Base-by-base conservation (phyloP, 2,888 invertebrate genomes). In the Conistra vaccinii region DNA sequence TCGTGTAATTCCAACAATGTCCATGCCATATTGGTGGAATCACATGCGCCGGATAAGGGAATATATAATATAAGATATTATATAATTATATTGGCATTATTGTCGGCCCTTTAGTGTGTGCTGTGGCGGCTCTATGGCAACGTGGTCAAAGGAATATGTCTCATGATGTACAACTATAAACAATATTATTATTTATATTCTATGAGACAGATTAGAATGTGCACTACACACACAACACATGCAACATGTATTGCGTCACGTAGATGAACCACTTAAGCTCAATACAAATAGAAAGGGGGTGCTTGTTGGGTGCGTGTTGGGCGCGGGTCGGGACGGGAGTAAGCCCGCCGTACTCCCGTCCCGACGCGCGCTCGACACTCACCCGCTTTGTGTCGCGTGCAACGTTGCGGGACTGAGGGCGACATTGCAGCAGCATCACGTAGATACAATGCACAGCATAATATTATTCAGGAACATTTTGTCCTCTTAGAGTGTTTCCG, bases 21-120 rank as follows among this genome's bases (percentile, higher is more conserved):
- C 73, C 35, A 72, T n/a, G 73, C 48, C 35, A 85, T 85, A 85
- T 85, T 86, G 86, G 66, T 85, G 84, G 77, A 75, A 89, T 87
- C 57, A 73, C 76, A 80, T 51, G 17, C 71, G n/a, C 12, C 26
- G 29, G 23, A 17, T 69, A 72, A 45, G 61, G 65, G 32, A 60
- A 45, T 71, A 45, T 39, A 57, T 32, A 45, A 32, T 53, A 77
- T 70, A 69, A 70, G 69, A 32, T 55, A 42, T 55, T 45, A 71
- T 55, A 45, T 48, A 35, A 32, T 10, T 29, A 42, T 32, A 65
- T 3, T 12, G 23, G 29, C n/a, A 58, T 12, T 55, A 20, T n/a
- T 55, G 14, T 60, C 23, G n/a, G 53, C n/a, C 10, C 20, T 53
- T 42, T 53, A 51, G 17, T 39, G 26, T 39, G 32, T 57, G 35